Percentiles rank a stretch among this genome's conserved stretches.
phyloP scores from a whole-genome alignment of 2,797 vertebrate species.

The Gadopsis bispinosus region DNA sequence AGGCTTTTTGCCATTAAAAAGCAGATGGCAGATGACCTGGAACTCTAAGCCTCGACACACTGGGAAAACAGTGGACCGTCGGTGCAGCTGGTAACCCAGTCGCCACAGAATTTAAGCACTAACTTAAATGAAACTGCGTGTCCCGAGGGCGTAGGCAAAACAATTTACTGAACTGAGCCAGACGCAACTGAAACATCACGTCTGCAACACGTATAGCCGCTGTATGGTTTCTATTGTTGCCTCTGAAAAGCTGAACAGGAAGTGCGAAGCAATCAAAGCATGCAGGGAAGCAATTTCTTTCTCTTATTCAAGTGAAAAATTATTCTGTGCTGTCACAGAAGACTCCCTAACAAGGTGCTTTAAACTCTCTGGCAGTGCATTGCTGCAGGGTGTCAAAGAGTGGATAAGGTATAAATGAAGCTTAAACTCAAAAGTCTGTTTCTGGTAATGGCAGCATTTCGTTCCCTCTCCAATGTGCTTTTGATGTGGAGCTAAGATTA shows the following conservation, averaged over 20 bases:
- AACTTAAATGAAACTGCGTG: conserved; percentile 68
- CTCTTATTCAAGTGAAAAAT: conserved; percentile 86
- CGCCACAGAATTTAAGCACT: conserved; percentile 52
- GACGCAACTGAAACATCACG: conserved; percentile 65
- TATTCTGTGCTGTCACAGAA: conserved; percentile 83
- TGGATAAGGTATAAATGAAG: conserved; percentile 84
- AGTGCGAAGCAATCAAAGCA: conserved; percentile 81
- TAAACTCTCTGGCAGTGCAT: conserved; percentile 79
- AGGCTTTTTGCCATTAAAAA: conserved; percentile 41
- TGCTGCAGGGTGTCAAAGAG: conserved; percentile 79
- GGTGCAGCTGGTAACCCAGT: conserved; percentile 63
- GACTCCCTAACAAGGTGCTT: conserved; percentile 85
- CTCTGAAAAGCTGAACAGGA: conserved; percentile 75
- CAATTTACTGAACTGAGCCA: conserved; percentile 73
- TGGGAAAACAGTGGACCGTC: conserved; percentile 27
- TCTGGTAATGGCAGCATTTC: conserved; percentile 81
- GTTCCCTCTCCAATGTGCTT: conserved; percentile 71
- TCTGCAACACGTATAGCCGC: conserved; percentile 65
- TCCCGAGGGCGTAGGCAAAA: conserved; percentile 69
- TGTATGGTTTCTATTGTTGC: conserved; percentile 78
- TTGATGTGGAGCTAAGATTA: conserved; percentile 81
- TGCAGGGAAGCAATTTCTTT: conserved; percentile 84
- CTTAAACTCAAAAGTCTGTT: conserved; percentile 83
- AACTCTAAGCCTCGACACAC: conserved; percentile 39
- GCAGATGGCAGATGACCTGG: conserved; percentile 45